Evolutionary conservation across 2,797 vertebrate genomes (phyloP), one percentile per base, ranked within the genome.

Genomic region (Austrolebias charrua): DNA sequence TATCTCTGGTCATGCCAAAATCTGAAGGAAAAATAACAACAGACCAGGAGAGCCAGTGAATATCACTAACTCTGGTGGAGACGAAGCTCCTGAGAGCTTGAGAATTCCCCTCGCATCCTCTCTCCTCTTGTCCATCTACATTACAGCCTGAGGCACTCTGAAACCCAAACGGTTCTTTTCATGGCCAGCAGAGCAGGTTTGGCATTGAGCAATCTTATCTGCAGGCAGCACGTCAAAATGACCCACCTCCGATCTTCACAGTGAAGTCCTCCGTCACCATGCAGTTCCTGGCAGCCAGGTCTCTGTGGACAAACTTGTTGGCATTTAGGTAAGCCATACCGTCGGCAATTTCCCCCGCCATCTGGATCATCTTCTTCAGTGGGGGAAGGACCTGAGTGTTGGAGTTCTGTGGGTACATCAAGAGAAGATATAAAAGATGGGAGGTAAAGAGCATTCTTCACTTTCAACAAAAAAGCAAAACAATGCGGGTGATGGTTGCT

Each of bases 281-380:
- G 91, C 98, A 99, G 91, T 99, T 99, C 61, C 98, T 94, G 18
- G 97, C 98, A 4, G 98, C 98, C 14, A 99, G 92, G 82, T 99
- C 98, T 84, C 98, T 91, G 89, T 99, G 98, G 76, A 99, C 97
- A 43, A 99, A 99, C 90, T 99, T 99, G 91, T 98, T 99, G 92
- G 97, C 96, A 0, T 99, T 99, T 81, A 99, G 95, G 88, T 99
- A 99, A 0, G 98, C 93, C 98, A 99, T 99, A 82, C 98, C 98
- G 0, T 99, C 98, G 0, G 97, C 97, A 16, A 99, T 99, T 90
- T 99, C 97, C 0, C 97, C 96, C 0, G 98, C 94, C 98, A 99
- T 99, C 92, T 99, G 98, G 86, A 95, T 98, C 98, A 99, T 99
- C 92, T 98, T 98, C 88, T 98, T 99, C 62, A 99, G 91, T 0